Conservation (phyloP, 1,140 invertebrate species). For the Galleria mellonella region DNA sequence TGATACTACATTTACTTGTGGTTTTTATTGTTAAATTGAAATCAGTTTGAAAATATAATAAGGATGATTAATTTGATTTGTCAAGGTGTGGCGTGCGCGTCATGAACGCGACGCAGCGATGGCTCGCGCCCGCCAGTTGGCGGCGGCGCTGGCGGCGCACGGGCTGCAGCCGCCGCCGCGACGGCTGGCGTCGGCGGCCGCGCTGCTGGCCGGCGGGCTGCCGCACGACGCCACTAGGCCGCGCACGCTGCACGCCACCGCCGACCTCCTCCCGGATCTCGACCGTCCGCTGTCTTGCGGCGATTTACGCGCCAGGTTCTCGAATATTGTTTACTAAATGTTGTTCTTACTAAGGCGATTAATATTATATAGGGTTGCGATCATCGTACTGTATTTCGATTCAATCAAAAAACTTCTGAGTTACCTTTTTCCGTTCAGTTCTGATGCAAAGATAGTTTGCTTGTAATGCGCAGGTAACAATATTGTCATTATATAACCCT, state of each 20-base stretch:
- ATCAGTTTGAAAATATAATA: too few relatives aligned
- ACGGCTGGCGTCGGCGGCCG: conserved; percentile 65
- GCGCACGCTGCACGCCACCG: conserved; percentile 51
- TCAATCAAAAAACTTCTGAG: too few relatives aligned
- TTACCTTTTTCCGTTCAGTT: too few relatives aligned
- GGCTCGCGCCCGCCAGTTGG: conserved; percentile 87
- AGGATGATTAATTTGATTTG: too few relatives aligned
- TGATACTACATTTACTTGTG: too few relatives aligned
- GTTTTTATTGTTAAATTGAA: too few relatives aligned
- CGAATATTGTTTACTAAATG: too few relatives aligned
- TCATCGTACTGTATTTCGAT: too few relatives aligned
- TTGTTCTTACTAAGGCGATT: not conserved
- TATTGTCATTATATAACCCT: too few relatives aligned
- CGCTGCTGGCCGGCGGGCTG: conserved; percentile 37
- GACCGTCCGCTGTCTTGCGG: conserved; percentile 62
- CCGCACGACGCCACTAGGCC: conserved; percentile 52
- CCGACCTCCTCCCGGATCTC: conserved; percentile 57
- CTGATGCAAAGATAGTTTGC: too few relatives aligned
- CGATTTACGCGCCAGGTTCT: conserved; percentile 50
- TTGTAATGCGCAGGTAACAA: too few relatives aligned
- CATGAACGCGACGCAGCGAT: conserved; percentile 91
- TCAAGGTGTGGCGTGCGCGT: conserved; percentile 90
- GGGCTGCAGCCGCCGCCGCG: conserved; percentile 83
- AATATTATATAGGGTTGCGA: too few relatives aligned
- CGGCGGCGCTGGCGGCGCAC: conserved; percentile 87